phyloP scores from a whole-genome alignment of 2,113 vertebrate genomes.

The Stigmatopora argus region DNA sequence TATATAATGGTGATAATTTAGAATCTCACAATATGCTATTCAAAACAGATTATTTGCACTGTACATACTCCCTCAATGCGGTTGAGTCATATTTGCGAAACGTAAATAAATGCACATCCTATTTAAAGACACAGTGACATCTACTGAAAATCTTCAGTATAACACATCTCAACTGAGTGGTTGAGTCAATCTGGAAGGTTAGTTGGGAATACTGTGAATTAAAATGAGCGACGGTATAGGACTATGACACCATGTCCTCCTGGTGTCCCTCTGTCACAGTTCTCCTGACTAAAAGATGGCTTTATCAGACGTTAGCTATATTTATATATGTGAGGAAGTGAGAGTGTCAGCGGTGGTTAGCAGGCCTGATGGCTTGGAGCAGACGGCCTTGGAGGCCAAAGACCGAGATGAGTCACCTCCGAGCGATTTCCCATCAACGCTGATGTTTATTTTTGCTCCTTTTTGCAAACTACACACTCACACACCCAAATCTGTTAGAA shows the following conservation, averaged over 20 bases:
- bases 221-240: constrained; percentile 1
- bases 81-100: too few relatives aligned
- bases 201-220: background rate
- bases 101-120: too few relatives aligned
- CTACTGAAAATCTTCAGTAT: background rate
- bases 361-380: constrained; percentile 48
- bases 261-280: constrained; percentile 43
- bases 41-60: too few relatives aligned
- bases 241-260: constrained; percentile 18
- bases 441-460: background rate
- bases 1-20: too few relatives aligned
- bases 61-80: too few relatives aligned
- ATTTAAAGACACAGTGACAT: background rate
- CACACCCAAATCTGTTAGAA: constrained; percentile 3
- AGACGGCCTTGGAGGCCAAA: constrained; percentile 53
- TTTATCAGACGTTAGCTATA: constrained; percentile 43
- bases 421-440: constrained; percentile 30
- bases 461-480: background rate
- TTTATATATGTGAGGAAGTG: constrained; percentile 1
- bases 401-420: constrained; percentile 58
- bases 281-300: constrained; percentile 29
- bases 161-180: background rate
- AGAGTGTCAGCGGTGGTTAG: constrained; percentile 47
- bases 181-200: background rate
- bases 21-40: too few relatives aligned